Evolutionary conservation across 2,113 vertebrate genomes (phyloP).

Genomic region (Ictalurus punctatus): DNA sequence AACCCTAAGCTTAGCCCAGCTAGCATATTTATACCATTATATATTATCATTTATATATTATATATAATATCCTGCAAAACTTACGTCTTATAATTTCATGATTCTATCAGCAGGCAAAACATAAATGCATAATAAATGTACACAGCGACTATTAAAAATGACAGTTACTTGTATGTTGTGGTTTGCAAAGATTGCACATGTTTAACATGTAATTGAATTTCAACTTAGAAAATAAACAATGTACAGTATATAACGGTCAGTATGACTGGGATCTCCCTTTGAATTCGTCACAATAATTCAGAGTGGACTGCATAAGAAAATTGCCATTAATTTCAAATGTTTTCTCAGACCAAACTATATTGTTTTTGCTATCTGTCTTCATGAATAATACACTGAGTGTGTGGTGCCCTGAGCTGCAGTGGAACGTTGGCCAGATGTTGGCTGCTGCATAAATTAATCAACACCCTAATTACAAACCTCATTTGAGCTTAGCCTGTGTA

Average conservation of each 20-base stretch:
- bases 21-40: neutral
- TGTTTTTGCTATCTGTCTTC: slow-evolving; percentile 25
- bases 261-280: neutral
- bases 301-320: neutral
- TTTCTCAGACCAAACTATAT: neutral
- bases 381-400: slow-evolving; percentile 39
- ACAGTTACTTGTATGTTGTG: neutral
- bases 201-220: neutral
- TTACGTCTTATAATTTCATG: neutral
- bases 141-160: neutral
- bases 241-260: neutral
- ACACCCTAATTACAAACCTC: slow-evolving; percentile 27
- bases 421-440: slow-evolving; percentile 48
- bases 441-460: slow-evolving; percentile 40
- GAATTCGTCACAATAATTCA: neutral
- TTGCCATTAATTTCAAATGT: slow-evolving; percentile 25
- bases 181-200: neutral
- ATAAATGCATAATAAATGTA: neutral
- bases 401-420: slow-evolving; percentile 6
- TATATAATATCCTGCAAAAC: neutral
- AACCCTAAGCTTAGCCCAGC: too few species aligned
- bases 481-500: slow-evolving; percentile 32
- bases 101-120: neutral
- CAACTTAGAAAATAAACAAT: neutral
- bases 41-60: too few species aligned